Base-by-base conservation (phyloP, 2,888 invertebrate species). In the Zele albiditarsus region DNA sequence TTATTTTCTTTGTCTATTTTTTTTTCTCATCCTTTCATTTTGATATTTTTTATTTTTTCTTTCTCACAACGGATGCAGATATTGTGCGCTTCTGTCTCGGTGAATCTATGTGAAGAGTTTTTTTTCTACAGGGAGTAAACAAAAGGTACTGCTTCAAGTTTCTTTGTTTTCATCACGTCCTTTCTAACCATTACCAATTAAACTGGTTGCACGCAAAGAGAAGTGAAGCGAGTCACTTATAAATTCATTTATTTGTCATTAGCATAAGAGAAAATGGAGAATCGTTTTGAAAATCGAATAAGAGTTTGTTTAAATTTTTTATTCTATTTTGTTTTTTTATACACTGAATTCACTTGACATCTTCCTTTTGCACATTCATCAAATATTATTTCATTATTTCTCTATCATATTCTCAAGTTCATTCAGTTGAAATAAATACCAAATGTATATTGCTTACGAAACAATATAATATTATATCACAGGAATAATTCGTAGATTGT, bases 101-200 rank as follows among this genome's bases (percentile, higher is more conserved):
- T 58, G 28, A 60, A 60, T 28, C 25, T 14, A 20, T 20, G 53
- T 20, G 20, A 4, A 20, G 53, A 20, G 20, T 8, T 60, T 4
- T 10, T 58, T 23, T 4, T 60, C 16, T 27, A n/a, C 25, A 27
- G 27, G 25, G 28, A 16, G 2, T 16, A 28, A 60, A 60, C 60
- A 60, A 60, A 60, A 60, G 60, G 60, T 42, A 46, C 10, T 23
- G 33, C n/a, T 62, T 63, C n/a, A 31, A n/a, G 27, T 63, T 16
- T 20, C 1, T 42, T 23, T 20, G 58, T 28, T 20, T 23, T 28
- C 14, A 46, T 70, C 12, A 23, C n/a, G 31, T 14, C 12, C 16
- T 60, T 33, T 12, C 38, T 60, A 42, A 57, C 25, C 16, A 57
- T 69, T 23, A 3, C n/a, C 60, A 0, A 60, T 60, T 27, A 16